Conservation (phyloP, 2,888 invertebrate genomes). For the Macroteleia sp. region DNA sequence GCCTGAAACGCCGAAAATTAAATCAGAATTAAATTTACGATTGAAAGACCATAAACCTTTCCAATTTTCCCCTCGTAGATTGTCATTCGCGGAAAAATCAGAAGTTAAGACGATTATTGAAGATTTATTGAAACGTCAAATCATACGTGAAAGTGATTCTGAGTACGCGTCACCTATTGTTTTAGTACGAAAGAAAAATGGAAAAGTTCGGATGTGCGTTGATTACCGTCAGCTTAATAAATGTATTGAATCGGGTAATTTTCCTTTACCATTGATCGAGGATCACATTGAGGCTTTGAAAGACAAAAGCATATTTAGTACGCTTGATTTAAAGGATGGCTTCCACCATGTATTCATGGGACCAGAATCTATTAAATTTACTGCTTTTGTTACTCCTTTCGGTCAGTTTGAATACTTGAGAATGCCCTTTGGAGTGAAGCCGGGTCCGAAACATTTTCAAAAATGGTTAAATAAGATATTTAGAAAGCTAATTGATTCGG, state of each 20-base stretch:
- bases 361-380: neutral
- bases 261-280: conserved; percentile 61
- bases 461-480: neutral
- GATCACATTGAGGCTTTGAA: too few relatives aligned
- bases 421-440: neutral
- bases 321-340: too few relatives aligned
- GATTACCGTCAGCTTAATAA: conserved; percentile 53
- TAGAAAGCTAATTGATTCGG: neutral
- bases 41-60: too few relatives aligned
- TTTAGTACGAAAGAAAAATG: conserved; percentile 37
- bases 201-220: conserved; percentile 53
- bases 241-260: conserved; percentile 4
- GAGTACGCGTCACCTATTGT: too few relatives aligned
- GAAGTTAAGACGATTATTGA: too few relatives aligned
- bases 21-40: too few relatives aligned
- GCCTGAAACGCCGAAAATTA: too few relatives aligned
- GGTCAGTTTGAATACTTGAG: neutral
- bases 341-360: neutral
- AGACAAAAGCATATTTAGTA: too few relatives aligned
- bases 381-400: neutral
- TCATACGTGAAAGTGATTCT: too few relatives aligned
- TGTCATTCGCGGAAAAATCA: too few relatives aligned
- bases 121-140: too few relatives aligned
- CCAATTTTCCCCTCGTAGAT: too few relatives aligned
- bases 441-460: neutral